A percentile compares a stretch with the other conserved stretches of the same genome.
phyloP scores from a whole-genome alignment of 2,797 vertebrate species.

The Girardinus metallicus region DNA sequence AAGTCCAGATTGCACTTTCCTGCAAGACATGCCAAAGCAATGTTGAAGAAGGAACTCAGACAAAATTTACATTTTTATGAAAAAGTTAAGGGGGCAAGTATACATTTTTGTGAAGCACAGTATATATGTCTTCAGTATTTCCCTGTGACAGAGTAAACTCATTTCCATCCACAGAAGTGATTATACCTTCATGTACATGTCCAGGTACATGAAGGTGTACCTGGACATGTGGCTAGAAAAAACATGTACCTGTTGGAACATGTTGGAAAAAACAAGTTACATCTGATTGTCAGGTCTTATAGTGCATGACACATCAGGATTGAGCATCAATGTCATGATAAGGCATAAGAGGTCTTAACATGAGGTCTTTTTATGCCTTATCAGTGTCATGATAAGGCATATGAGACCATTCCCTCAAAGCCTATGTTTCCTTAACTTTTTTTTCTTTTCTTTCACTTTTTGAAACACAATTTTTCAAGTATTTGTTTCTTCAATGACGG shows the following conservation, averaged over 20 bases:
- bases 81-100: background rate
- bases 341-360: too few species aligned
- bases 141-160: background rate
- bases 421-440: slow-evolving; percentile 11
- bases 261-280: background rate
- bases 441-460: slow-evolving; percentile 12
- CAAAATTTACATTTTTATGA: background rate
- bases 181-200: background rate
- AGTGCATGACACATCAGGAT: background rate
- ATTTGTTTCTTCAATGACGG: slow-evolving; percentile 23
- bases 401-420: too few species aligned
- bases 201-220: too few species aligned
- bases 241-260: too few species aligned
- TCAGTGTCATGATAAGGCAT: background rate
- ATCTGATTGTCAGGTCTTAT: background rate
- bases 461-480: slow-evolving; percentile 15
- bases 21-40: background rate
- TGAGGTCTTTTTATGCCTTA: too few species aligned
- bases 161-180: background rate
- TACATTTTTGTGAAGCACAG: background rate
- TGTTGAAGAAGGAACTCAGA: background rate
- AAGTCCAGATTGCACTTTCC: background rate
- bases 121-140: background rate
- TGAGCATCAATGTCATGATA: background rate
- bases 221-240: too few species aligned